These are phyloP conservation scores for Physella acuta DNA, from an alignment of 1,140 invertebrate species.

Conservation along the genomic window DNA sequence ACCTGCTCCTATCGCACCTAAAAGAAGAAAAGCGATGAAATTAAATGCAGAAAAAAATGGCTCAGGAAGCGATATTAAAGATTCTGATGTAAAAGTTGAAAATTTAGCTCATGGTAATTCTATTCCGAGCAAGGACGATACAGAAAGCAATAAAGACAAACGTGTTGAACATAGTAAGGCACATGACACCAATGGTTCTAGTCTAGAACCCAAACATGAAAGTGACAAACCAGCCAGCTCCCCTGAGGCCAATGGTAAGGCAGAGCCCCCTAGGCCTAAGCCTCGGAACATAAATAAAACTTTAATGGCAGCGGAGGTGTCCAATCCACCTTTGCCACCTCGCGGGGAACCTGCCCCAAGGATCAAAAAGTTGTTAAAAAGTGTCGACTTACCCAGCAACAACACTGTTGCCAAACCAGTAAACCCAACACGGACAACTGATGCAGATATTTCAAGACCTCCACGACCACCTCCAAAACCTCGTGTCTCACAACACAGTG, in stretches of 20 bases:
- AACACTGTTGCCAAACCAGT: too few species aligned
- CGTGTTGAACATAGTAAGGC: background rate
- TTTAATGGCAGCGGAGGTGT: background rate
- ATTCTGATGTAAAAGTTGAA: too few species aligned
- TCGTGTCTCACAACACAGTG: background rate
- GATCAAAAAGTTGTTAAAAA: background rate
- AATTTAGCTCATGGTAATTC: too few species aligned
- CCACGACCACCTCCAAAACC: constrained; percentile 8
- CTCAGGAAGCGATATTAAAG: too few species aligned
- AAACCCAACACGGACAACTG: background rate
- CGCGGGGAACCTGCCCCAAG: background rate
- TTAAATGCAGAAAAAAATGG: too few species aligned
- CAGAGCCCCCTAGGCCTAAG: background rate
- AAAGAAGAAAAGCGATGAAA: background rate
- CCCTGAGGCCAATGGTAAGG: background rate
- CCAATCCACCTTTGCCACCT: background rate
- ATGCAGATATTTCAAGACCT: background rate
- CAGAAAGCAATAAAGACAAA: background rate
- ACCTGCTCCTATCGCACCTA: background rate
- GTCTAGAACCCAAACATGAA: too few species aligned
- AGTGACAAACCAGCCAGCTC: too few species aligned
- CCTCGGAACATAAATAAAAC: constrained; percentile 3
- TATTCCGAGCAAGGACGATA: too few species aligned
- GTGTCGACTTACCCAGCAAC: too few species aligned
- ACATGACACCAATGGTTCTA: too few species aligned